Base-by-base conservation (phyloP, 2,113 vertebrate genomes). In the Mirounga angustirostris region DNA sequence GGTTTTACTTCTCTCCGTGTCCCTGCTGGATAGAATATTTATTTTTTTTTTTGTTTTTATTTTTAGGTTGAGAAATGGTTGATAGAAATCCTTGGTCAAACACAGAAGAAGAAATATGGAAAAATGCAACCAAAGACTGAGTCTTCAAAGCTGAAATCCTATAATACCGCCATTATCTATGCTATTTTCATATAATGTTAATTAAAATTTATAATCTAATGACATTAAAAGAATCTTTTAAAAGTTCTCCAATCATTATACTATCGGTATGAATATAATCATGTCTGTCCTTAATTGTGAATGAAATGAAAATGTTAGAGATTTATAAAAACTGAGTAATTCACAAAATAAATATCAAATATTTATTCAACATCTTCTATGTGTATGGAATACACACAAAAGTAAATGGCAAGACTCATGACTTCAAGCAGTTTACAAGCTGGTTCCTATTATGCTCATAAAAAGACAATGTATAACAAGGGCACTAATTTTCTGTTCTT, bases 271-370 rank as follows among this genome's bases (percentile, higher is more conserved):
- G 26, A 84, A 69, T 30, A 89, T 50, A 93, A 71, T 33, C 9
- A 87, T n/a, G 3, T 19, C 87, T 83, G 7, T 0, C 43, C 18
- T 63, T 67, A 56, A 74, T 61, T 84, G 0, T 69, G 19, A 88
- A 22, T 65, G 18, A 56, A 95, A 56, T 40, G 1, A 89, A 92
- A 87, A 83, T 73, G 21, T 58, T 83, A 74, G 19, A 69, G 3
- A 82, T 71, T 74, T 33, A 63, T 81, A 78, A 95, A 86, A 89
- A 24, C 50, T 40, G 1, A 63, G 4, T 58, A 58, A 93, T 59
- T 86, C 28, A 74, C 24, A 90, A 95, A 94, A 36, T n/a, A 59
- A 69, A 69, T 91, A 58, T 2, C 40, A 94, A 67, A 76, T 78
- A 33, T 83, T 82, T 93, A 73, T 16, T 59, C 6, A 91, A 74